Base-by-base conservation (phyloP, 2,113 vertebrate genomes). In the Chaenogobius annularis region DNA sequence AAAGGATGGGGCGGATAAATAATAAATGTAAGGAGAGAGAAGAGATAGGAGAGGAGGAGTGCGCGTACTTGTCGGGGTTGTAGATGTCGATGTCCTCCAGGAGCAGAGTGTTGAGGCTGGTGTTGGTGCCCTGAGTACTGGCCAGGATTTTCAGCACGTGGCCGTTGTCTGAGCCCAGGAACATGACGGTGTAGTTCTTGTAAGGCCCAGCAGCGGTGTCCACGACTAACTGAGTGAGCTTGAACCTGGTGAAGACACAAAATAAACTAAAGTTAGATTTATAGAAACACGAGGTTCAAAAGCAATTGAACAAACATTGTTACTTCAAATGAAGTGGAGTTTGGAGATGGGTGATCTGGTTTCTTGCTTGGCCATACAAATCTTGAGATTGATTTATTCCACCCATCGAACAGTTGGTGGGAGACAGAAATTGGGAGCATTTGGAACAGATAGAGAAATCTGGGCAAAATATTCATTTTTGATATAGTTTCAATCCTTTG, bases 11-110 rank as follows among this genome's bases (percentile, higher is more conserved):
- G 0, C 40, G 52, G 31, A 52, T 19, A 40, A 10, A 23, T 11
- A 50, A 37, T 43, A 26, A 44, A 9, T 8, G n/a, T 3, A 1
- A 8, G 48, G 17, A 50, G 14, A 50, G 48, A 50, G 48, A 19
- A 7, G 3, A 48, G 47, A 5, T 13, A 17, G 15, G 14, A 50
- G 48, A 50, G 17, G 48, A 19, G 15, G 19, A 31, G 54, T 20
- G 13, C 31, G 11, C 64, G 2, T 82, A 98, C 97, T 92, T 93
- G 75, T 85, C 75, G 0, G 95, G 91, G 81, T 95, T 95, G 77
- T 98, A 98, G 83, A 96, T 94, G 8, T 94, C 92, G 0, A 97
- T 94, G 73, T 98, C 96, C 89, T 98, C 97, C 75, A 98, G 81
- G 26, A 98, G 90, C 65, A 95, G 83, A 0, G 93, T 90, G 83